Evolutionary conservation across 1,140 invertebrate species (phyloP).

Genomic region (Drosophila parabipectinata): DNA sequence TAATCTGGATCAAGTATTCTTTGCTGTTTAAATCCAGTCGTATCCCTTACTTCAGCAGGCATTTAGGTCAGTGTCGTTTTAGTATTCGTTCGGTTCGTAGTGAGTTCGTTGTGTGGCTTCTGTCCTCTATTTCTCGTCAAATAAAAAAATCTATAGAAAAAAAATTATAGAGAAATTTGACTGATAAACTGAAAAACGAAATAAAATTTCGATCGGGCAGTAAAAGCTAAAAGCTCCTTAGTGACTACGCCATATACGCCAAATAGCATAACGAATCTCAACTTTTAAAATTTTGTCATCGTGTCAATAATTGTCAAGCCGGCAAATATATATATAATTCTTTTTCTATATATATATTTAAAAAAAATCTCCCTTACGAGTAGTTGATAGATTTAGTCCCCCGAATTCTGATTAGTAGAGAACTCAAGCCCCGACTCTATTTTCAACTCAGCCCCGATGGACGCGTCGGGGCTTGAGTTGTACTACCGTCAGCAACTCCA

Average conservation of each 20-base stretch:
- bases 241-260: no score
- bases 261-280: background rate
- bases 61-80: slow-evolving; percentile 8
- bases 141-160: background rate
- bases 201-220: background rate
- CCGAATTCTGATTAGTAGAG: no score
- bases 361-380: background rate
- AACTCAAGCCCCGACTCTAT: no score
- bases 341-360: background rate
- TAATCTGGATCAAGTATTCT: background rate
- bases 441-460: no score
- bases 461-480: no score
- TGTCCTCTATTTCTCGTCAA: background rate
- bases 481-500: background rate
- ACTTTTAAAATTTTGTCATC: slow-evolving; percentile 1
- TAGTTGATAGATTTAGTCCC: background rate
- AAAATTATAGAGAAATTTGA: background rate
- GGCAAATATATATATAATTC: background rate
- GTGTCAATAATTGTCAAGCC: background rate
- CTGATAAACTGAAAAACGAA: no score
- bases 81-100: slow-evolving; percentile 5
- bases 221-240: background rate
- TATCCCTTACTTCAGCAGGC: no score
- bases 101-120: slow-evolving; percentile 9
- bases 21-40: background rate